Conservation (phyloP, 1,140 invertebrate genomes). For the Asobara japonica region DNA sequence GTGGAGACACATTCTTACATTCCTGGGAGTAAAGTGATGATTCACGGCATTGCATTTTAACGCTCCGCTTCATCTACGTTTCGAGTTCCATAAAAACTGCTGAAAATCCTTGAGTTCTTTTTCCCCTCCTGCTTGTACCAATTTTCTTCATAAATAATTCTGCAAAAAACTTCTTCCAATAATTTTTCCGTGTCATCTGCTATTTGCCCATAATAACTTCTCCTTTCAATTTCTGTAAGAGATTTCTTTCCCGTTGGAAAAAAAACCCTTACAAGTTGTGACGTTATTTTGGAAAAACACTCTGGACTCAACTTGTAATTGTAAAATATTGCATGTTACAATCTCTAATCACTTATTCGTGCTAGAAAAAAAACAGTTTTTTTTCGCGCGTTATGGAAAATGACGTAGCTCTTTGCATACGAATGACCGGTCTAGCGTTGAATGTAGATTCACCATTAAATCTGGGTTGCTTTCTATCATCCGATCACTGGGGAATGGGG, state of each 20-base stretch:
- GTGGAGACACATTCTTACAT: not conserved
- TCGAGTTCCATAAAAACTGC: not conserved
- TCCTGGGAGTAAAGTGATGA: not conserved
- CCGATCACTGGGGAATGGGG: not conserved
- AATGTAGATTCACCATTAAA: conserved; percentile 10
- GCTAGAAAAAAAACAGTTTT: not conserved
- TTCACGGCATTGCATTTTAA: not conserved
- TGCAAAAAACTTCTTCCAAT: too few species aligned
- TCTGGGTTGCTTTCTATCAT: conserved; percentile 37
- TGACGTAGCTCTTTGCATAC: conserved; percentile 36
- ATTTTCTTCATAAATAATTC: too few species aligned
- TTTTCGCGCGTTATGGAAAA: conserved; percentile 20
- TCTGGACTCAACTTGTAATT: too few species aligned
- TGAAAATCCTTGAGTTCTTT: not conserved
- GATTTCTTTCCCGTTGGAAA: too few species aligned
- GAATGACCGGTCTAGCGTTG: conserved; percentile 26
- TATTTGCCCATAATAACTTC: too few species aligned
- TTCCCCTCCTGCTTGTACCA: too few species aligned
- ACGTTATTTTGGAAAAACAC: too few species aligned
- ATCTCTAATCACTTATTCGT: conserved; percentile 9
- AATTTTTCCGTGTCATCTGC: too few species aligned
- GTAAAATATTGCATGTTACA: not conserved
- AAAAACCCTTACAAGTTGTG: too few species aligned
- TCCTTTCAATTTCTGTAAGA: too few species aligned
- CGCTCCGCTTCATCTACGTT: not conserved